phyloP scores from a whole-genome alignment of 1,140 invertebrate species.

The Halesus radiatus region DNA sequence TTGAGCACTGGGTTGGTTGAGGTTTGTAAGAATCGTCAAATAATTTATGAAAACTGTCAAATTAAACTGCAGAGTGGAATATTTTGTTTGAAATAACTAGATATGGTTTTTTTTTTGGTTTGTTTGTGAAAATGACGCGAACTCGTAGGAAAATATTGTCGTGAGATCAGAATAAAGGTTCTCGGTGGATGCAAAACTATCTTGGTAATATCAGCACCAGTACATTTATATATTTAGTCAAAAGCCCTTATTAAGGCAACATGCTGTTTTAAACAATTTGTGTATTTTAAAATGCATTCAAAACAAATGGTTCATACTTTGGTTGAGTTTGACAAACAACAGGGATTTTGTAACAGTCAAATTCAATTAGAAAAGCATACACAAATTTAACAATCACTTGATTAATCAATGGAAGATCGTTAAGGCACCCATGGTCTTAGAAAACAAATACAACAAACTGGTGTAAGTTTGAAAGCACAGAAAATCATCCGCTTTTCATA shows the following conservation, averaged over 20 bases:
- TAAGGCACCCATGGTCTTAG: constrained; percentile 25
- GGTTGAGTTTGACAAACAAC: too few relatives aligned
- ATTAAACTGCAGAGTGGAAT: neutral
- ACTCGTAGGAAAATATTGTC: neutral
- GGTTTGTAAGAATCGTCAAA: constrained; percentile 5
- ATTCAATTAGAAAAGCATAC: neutral
- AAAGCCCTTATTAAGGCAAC: too few relatives aligned
- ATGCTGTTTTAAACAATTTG: too few relatives aligned
- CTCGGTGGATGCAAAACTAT: neutral
- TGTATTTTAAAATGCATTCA: too few relatives aligned
- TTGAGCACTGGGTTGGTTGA: neutral
- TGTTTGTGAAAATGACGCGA: neutral
- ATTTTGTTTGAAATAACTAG: neutral
- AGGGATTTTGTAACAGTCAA: too few relatives aligned
- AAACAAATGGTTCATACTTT: too few relatives aligned
- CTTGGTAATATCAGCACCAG: too few relatives aligned
- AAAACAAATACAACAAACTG: constrained; percentile 10
- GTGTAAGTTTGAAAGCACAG: neutral
- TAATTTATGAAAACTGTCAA: neutral
- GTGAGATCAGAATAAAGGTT: constrained; percentile 14
- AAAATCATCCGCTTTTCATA: neutral
- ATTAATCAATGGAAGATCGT: constrained; percentile 20
- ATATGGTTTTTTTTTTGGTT: neutral
- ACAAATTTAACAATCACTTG: neutral
- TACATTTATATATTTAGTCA: too few relatives aligned